Conservation (phyloP, 2,888 invertebrate species). For the Oscheius sp. region DNA sequence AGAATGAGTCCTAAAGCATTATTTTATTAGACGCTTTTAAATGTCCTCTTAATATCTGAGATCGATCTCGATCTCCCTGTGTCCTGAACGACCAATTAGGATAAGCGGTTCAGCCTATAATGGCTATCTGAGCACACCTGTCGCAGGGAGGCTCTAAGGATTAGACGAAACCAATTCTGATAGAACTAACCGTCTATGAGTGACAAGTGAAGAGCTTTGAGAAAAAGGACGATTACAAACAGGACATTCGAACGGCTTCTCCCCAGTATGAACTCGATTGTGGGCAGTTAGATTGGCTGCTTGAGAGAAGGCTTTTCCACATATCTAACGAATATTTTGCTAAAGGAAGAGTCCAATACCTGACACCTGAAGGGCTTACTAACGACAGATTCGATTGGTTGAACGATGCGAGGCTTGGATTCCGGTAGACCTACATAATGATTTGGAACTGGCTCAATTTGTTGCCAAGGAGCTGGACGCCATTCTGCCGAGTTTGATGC, state of each 20-base stretch:
- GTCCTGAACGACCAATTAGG: background rate
- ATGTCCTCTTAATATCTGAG: background rate
- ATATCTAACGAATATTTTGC: conserved; percentile 73
- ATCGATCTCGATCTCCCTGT: background rate
- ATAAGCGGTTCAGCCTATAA: background rate
- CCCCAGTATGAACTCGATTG: conserved; percentile 86
- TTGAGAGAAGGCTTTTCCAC: conserved; percentile 81
- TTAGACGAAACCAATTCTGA: too few species aligned
- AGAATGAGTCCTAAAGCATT: conserved; percentile 84
- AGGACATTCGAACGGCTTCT: conserved; percentile 96
- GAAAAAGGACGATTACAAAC: conserved; percentile 96
- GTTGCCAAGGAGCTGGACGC: conserved; percentile 2
- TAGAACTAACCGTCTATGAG: conserved; percentile 86
- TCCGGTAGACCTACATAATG: background rate
- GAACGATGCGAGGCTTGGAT: background rate
- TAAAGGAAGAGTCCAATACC: conserved; percentile 2
- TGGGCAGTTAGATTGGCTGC: conserved; percentile 98
- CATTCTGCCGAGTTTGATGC: background rate
- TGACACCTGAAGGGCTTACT: conserved; percentile 45
- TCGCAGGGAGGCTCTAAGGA: background rate
- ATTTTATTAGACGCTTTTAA: background rate
- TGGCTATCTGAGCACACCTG: conserved; percentile 20
- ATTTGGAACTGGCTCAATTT: background rate
- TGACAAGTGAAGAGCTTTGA: conserved; percentile 91
- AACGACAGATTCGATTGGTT: background rate